Evolutionary conservation across 2,797 vertebrate species (phyloP).

Genomic region (Lacerta viridis): DNA sequence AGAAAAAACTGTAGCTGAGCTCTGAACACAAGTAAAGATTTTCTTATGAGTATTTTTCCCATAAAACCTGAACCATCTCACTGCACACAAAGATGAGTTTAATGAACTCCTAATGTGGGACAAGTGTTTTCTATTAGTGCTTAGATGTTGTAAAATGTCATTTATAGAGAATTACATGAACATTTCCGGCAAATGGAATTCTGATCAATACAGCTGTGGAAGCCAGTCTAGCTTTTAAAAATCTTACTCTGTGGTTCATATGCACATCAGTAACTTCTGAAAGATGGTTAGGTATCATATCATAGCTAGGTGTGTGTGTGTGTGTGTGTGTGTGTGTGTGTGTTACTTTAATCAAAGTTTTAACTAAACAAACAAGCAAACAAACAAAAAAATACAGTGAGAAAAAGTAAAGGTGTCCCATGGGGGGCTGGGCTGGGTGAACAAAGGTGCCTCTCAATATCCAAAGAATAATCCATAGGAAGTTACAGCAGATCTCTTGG

Average conservation of each 20-base stretch:
- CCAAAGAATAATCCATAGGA: no score
- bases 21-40: conserved; percentile 9
- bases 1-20: not conserved
- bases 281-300: not conserved
- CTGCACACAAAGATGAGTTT: not conserved
- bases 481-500: no score
- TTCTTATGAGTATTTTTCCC: not conserved
- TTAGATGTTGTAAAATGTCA: conserved; percentile 23
- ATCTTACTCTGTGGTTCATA: not conserved
- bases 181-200: conserved; percentile 43
- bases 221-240: conserved; percentile 13
- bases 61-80: not conserved
- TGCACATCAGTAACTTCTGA: not conserved
- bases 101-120: conserved; percentile 14
- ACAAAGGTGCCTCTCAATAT: no score
- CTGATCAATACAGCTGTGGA: conserved; percentile 26
- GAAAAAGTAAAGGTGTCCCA: no score
- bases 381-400: no score
- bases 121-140: conserved; percentile 9
- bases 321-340: no score
- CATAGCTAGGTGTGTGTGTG: no score
- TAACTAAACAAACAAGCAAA: no score
- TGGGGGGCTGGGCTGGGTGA: no score
- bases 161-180: conserved; percentile 27
- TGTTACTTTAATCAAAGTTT: no score